Conservation (phyloP, 2,797 vertebrate species). For the Sebastes goodei region DNA sequence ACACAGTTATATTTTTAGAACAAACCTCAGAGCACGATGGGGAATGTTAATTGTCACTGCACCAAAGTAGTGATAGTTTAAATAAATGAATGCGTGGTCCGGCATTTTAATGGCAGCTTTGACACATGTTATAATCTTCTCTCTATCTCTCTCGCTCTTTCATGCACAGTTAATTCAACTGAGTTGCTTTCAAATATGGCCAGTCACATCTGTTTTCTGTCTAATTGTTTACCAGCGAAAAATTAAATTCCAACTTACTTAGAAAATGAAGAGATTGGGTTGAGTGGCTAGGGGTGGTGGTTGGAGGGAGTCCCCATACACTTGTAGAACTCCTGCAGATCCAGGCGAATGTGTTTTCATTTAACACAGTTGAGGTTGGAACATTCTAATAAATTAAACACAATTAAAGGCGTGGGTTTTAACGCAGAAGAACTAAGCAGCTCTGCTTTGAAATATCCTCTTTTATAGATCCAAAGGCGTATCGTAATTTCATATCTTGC, state of each 20-base stretch:
- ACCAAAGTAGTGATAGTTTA: constrained; percentile 30
- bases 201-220: constrained; percentile 81
- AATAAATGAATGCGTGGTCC: constrained; percentile 47
- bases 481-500: constrained; percentile 56
- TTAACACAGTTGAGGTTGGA: constrained; percentile 76
- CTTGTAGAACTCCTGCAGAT: constrained; percentile 72
- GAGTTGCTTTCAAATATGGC: constrained; percentile 58
- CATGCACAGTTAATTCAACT: constrained; percentile 29
- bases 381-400: constrained; percentile 82
- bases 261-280: constrained; percentile 69
- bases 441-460: constrained; percentile 62
- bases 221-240: constrained; percentile 82
- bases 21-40: constrained; percentile 38
- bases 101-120: constrained; percentile 26
- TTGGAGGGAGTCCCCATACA: constrained; percentile 53
- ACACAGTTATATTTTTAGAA: constrained; percentile 30
- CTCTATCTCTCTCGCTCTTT: background rate
- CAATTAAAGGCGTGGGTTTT: constrained; percentile 77
- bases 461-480: constrained; percentile 58
- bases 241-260: constrained; percentile 80
- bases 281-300: constrained; percentile 33
- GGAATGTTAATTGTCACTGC: constrained; percentile 38
- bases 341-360: constrained; percentile 76
- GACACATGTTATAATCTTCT: constrained; percentile 30
- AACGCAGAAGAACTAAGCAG: constrained; percentile 59